Percentiles rank a stretch among this genome's conserved stretches.
phyloP scores from a whole-genome alignment of 2,113 vertebrate species.

The Girardinichthys multiradiatus region DNA sequence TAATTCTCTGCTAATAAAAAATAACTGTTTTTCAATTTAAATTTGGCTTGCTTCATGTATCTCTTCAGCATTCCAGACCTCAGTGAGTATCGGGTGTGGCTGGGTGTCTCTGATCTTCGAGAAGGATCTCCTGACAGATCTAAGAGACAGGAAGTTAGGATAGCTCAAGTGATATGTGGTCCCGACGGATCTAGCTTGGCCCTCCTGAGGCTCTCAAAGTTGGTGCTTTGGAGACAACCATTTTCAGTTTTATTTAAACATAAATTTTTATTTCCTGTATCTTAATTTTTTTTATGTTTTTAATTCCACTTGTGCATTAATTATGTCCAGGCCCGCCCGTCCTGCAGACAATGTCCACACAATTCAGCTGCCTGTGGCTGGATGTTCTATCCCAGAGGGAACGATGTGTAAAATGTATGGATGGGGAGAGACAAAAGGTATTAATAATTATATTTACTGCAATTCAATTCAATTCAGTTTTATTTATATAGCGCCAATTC shows the following conservation, averaged over 20 bases:
- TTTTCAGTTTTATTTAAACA: slow-evolving; percentile 6
- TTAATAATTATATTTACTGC: too few relatives aligned
- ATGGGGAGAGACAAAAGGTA: slow-evolving; percentile 98
- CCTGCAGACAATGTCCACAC: slow-evolving; percentile 87
- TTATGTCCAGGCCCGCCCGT: slow-evolving; percentile 83
- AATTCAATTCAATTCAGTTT: too few relatives aligned
- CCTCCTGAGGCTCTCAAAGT: slow-evolving; percentile 90
- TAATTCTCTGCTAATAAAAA: not conserved
- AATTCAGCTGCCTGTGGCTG: slow-evolving; percentile 90
- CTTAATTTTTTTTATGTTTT: slow-evolving; percentile 15
- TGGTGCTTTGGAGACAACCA: slow-evolving; percentile 54
- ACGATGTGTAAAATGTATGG: slow-evolving; percentile 92
- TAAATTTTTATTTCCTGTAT: slow-evolving; percentile 10
- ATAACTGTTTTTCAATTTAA: not conserved
- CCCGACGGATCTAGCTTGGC: slow-evolving; percentile 92
- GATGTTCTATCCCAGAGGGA: slow-evolving; percentile 91
- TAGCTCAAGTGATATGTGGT: slow-evolving; percentile 92
- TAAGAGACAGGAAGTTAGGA: slow-evolving; percentile 87
- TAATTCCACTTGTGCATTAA: slow-evolving; percentile 25
- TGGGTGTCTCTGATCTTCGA: slow-evolving; percentile 89
- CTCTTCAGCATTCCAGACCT: slow-evolving; percentile 87
- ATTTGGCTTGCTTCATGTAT: slow-evolving; percentile 15
- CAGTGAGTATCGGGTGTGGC: slow-evolving; percentile 92
- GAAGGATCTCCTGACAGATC: slow-evolving; percentile 81
- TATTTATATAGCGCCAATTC: too few relatives aligned